Evolutionary conservation across 1,140 invertebrate species (phyloP).

Genomic region (Ceratina japonica): DNA sequence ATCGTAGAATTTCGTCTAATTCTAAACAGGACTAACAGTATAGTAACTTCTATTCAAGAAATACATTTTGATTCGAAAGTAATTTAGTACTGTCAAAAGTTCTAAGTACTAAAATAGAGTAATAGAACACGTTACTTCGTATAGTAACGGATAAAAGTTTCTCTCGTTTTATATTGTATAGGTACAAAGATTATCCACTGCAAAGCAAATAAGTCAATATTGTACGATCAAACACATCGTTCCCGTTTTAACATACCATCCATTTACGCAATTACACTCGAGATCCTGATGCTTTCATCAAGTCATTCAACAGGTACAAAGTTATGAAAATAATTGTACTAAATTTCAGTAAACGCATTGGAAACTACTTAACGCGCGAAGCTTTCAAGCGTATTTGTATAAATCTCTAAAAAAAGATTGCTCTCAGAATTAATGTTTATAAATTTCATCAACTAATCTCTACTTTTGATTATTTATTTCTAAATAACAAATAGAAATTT

Average conservation of each 20-base stretch:
- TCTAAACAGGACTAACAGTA: background rate
- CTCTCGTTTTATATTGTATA: no score
- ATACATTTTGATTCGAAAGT: background rate
- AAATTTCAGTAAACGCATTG: background rate
- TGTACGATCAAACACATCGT: background rate
- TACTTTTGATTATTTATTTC: constrained; percentile 7
- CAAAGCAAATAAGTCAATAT: constrained; percentile 11
- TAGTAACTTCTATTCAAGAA: background rate
- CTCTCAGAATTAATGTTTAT: background rate
- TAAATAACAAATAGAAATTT: constrained; percentile 10
- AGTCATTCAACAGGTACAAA: no score
- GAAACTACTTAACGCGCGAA: background rate
- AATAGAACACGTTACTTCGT: no score
- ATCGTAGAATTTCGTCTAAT: background rate
- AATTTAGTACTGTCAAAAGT: background rate
- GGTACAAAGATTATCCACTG: constrained; percentile 2
- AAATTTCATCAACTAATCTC: background rate
- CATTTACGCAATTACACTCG: background rate
- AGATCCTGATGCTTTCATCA: background rate
- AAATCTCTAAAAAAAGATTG: background rate
- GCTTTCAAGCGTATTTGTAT: background rate
- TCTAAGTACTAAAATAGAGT: background rate
- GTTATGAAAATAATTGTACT: background rate
- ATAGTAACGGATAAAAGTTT: no score
- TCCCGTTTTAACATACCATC: background rate